A percentile compares a stretch with the other conserved stretches of the same genome.
These are phyloP conservation scores for Caenorhabditis angaria DNA, from an alignment of 2,888 invertebrate genomes.

Conservation along the genomic window DNA sequence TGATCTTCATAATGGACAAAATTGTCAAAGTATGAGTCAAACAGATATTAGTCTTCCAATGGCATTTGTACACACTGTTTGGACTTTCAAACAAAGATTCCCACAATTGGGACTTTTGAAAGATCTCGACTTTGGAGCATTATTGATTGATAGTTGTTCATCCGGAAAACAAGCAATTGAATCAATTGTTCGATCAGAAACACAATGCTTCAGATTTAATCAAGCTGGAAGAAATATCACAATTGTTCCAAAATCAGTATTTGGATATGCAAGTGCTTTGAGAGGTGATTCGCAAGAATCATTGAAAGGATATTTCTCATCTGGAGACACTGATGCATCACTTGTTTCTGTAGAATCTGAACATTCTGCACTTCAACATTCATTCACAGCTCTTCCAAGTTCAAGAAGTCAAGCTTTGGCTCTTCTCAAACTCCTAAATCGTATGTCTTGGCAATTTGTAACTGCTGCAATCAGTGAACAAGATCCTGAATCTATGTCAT, in stretches of 20 bases:
- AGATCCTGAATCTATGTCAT: slow-evolving; percentile 58
- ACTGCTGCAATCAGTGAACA: slow-evolving; percentile 61
- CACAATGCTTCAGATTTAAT: slow-evolving; percentile 65
- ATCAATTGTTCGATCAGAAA: slow-evolving; percentile 61
- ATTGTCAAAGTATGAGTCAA: slow-evolving; percentile 57
- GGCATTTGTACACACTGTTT: slow-evolving; percentile 68
- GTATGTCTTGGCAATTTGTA: slow-evolving; percentile 67
- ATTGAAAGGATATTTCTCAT: slow-evolving; percentile 61
- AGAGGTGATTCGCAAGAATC: slow-evolving; percentile 54
- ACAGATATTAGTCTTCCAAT: slow-evolving; percentile 66
- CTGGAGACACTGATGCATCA: slow-evolving; percentile 58
- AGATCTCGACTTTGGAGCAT: slow-evolving; percentile 65
- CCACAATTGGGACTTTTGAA: slow-evolving; percentile 59
- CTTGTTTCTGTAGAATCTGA: slow-evolving; percentile 61
- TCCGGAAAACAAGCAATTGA: slow-evolving; percentile 52
- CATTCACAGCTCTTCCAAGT: slow-evolving; percentile 59
- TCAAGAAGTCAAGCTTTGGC: slow-evolving; percentile 60
- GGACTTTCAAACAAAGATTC: slow-evolving; percentile 67
- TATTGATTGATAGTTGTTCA: slow-evolving; percentile 67
- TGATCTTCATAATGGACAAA: slow-evolving; percentile 63
- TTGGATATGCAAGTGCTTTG: slow-evolving; percentile 53
- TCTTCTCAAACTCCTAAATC: slow-evolving; percentile 58
- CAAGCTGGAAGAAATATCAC: slow-evolving; percentile 69
- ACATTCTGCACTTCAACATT: slow-evolving; percentile 37
- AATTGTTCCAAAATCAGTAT: slow-evolving; percentile 65